Percentiles rank a stretch among this genome's conserved stretches.
phyloP scores from a whole-genome alignment of 2,888 invertebrate genomes.

The Nephrocerus scutellatus region DNA sequence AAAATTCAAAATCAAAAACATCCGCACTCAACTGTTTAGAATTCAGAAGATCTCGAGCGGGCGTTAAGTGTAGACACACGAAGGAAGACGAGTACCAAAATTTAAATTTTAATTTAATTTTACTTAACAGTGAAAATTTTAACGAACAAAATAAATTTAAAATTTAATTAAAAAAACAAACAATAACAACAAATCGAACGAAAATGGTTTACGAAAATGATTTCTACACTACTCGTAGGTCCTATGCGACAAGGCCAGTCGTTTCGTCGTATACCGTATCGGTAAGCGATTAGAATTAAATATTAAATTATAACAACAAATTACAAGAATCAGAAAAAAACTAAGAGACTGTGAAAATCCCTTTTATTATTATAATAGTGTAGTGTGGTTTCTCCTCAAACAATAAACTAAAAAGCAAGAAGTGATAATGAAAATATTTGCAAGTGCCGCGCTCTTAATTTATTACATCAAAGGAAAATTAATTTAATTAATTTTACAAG shows the following conservation, averaged over 20 bases:
- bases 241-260: constrained; percentile 62
- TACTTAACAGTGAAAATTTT: constrained; percentile 24
- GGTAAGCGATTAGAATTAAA: constrained; percentile 56
- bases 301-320: too few relatives aligned
- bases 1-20: constrained; percentile 35
- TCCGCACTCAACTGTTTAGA: constrained; percentile 28
- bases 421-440: constrained; percentile 2
- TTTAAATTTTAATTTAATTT: constrained; percentile 19
- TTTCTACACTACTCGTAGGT: constrained; percentile 83
- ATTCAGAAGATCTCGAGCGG: constrained; percentile 47
- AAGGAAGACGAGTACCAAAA: constrained; percentile 31
- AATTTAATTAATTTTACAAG: constrained; percentile 16
- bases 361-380: constrained; percentile 12
- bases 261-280: constrained; percentile 69
- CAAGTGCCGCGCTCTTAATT: constrained; percentile 8
- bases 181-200: constrained; percentile 26
- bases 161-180: constrained; percentile 6
- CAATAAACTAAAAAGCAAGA: constrained; percentile 5
- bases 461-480: constrained; percentile 13
- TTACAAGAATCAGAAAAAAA: too few relatives aligned
- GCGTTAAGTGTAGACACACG: constrained; percentile 43
- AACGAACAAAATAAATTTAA: constrained; percentile 15
- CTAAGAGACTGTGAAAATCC: constrained; percentile 1
- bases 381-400: constrained; percentile 21
- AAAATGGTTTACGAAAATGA: constrained; percentile 90